These are phyloP conservation scores for Heliconius sara DNA, from an alignment of 2,888 invertebrate species.

Conservation along the genomic window DNA sequence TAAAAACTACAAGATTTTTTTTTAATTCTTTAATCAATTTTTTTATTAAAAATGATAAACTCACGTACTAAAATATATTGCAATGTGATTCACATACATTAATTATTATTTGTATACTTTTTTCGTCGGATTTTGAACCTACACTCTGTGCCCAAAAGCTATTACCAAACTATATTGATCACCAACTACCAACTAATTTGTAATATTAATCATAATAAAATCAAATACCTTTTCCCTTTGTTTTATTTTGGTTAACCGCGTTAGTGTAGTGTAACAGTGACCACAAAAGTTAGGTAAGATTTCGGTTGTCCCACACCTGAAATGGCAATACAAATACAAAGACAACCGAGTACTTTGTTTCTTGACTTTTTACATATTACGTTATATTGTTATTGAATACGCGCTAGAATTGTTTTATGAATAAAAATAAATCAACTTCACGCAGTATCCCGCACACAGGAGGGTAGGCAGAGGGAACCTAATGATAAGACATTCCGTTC, in stretches of 20 bases:
- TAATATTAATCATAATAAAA: slow-evolving; percentile 3
- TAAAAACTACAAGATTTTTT: no score
- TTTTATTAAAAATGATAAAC: no score
- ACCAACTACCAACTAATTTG: not conserved
- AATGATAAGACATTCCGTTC: no score
- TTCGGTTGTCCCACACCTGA: slow-evolving; percentile 3
- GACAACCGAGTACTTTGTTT: not conserved
- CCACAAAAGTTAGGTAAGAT: slow-evolving; percentile 22
- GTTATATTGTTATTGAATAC: not conserved
- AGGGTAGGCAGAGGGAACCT: no score
- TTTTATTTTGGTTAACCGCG: slow-evolving; percentile 34
- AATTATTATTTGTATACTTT: no score
- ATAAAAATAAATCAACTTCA: no score
- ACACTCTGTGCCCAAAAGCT: not conserved
- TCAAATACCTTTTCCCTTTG: slow-evolving; percentile 17
- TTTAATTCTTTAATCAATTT: no score
- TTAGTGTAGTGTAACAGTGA: slow-evolving; percentile 5
- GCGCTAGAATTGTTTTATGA: not conserved
- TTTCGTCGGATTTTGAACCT: not conserved
- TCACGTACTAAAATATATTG: no score
- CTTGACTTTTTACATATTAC: not conserved
- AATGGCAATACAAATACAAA: not conserved
- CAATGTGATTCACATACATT: no score
- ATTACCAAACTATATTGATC: not conserved
- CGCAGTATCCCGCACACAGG: no score